Evolutionary conservation across 2,888 invertebrate species (phyloP).

Genomic region (Eupithecia subumbrata): DNA sequence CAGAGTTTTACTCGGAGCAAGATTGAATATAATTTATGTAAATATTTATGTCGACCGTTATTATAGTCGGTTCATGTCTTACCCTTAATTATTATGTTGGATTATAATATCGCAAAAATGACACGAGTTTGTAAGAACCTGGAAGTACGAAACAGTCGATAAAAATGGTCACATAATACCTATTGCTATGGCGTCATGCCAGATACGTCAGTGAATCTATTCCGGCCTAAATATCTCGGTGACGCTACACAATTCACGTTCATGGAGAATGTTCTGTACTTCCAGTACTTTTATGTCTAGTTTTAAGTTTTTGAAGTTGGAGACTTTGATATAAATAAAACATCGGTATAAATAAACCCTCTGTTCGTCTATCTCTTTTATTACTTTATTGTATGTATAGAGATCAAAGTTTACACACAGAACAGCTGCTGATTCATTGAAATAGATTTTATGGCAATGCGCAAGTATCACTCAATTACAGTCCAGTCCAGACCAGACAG

Average conservation of each 20-base stretch:
- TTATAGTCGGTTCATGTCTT: conserved; percentile 33
- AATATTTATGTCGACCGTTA: conserved; percentile 41
- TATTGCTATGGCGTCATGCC: not conserved
- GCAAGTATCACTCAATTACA: conserved; percentile 38
- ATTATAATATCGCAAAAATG: conserved; percentile 40
- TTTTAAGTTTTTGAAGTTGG: conserved; percentile 20
- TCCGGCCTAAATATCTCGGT: not conserved
- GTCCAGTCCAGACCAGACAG: conserved; percentile 51
- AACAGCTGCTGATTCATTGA: conserved; percentile 28
- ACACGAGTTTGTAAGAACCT: conserved; percentile 35
- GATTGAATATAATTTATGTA: conserved; percentile 40
- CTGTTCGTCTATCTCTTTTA: not conserved
- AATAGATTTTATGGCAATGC: conserved; percentile 33
- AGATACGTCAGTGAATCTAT: conserved; percentile 13
- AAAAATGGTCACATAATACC: not conserved
- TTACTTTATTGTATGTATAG: not conserved
- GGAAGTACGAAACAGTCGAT: conserved; percentile 23
- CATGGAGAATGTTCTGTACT: conserved; percentile 5
- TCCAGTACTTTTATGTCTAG: not conserved
- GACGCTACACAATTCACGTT: not conserved
- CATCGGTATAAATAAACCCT: not conserved
- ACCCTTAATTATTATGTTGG: conserved; percentile 34
- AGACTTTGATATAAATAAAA: conserved; percentile 36
- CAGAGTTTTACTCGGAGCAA: conserved; percentile 39
- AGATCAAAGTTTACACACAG: conserved; percentile 22